Evolutionary conservation across 2,113 vertebrate species (phyloP), one percentile per base, ranked within the genome.

Genomic region (Gobiocypris rarus): DNA sequence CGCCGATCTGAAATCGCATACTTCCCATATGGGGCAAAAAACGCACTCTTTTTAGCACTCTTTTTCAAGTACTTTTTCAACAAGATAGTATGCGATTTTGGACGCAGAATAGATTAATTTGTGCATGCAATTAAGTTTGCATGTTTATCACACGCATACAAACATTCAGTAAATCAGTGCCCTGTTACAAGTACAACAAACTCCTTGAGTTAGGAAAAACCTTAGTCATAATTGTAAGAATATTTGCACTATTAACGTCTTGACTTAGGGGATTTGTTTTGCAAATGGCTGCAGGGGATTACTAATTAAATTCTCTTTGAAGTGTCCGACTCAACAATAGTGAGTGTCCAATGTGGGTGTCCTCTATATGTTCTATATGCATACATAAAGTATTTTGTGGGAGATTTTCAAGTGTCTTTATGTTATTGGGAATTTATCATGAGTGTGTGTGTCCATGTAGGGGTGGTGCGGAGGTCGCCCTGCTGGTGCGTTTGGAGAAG

Each of bases 401-500:
- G 13, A 50, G 43, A 69, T 19, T 69, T 69, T 69, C 3, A 69
- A 71, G 69, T 45, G 69, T 38, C 69, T 5, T 38, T 38, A 73
- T 48, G 22, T 73, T 48, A 75, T 52, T 75, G 45, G 45, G 41
- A n/a, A 28, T 83, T 48, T 83, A 17, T 31, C n/a, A 6, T 75
- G 41, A 45, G 43, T 52, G 61, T 58, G 75, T 84, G 15, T 73
- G 77, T 83, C 34, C n/a, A 28, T 54, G 19, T 26, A 95, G 94
- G 86, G 94, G 94, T 52, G 91, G 91, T 6, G 92, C 93, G 1
- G 93, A 94, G 77, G 91, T 94, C 1, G 89, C 92, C 2, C 91
- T 0, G 92, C 93, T 3, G 93, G 93, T 9, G 81, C 31, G 2
- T 97, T 95, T 11, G 94, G 94, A 1, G 91, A 95, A 82, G 96